Percentiles rank a stretch among this genome's conserved stretches.
Conservation (phyloP, 2,888 invertebrate species). For the Tetragnatha montana region DNA sequence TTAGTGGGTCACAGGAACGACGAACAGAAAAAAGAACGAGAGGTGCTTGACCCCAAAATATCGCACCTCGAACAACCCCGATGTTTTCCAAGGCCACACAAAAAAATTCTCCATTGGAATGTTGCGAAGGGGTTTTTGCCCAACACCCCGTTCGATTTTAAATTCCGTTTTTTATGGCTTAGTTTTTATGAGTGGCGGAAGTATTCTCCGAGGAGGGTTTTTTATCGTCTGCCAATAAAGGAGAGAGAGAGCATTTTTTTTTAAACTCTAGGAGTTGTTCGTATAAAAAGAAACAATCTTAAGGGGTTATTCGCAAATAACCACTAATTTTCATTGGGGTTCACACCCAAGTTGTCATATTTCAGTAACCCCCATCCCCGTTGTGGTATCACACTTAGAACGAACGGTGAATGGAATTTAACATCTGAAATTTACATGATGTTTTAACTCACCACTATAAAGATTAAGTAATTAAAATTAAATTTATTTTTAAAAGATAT, state of each 20-base stretch:
- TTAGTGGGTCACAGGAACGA: constrained; percentile 44
- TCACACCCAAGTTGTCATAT: too few relatives aligned
- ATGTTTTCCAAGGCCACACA: constrained; percentile 39
- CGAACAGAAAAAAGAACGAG: constrained; percentile 6
- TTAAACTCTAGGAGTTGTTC: constrained; percentile 3
- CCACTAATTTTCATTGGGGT: too few relatives aligned
- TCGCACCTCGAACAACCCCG: too few relatives aligned
- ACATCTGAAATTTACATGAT: too few relatives aligned
- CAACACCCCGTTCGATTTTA: constrained; percentile 21
- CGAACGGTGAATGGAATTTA: too few relatives aligned
- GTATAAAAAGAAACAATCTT: not conserved
- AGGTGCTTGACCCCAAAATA: constrained; percentile 63
- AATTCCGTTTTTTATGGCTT: not conserved
- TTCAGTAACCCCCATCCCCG: too few relatives aligned
- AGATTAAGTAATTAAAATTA: too few relatives aligned
- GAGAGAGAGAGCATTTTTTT: not conserved
- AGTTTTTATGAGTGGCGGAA: not conserved
- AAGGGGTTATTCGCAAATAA: not conserved
- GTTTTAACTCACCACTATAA: too few relatives aligned
- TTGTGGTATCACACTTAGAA: too few relatives aligned
- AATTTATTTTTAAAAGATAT: too few relatives aligned
- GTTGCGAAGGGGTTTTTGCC: not conserved
- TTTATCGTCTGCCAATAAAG: constrained; percentile 14
- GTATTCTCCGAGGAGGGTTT: not conserved
- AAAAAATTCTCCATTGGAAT: constrained; percentile 10